Evolutionary conservation across 1,140 invertebrate species (phyloP).

Genomic region (Mercenaria mercenaria): DNA sequence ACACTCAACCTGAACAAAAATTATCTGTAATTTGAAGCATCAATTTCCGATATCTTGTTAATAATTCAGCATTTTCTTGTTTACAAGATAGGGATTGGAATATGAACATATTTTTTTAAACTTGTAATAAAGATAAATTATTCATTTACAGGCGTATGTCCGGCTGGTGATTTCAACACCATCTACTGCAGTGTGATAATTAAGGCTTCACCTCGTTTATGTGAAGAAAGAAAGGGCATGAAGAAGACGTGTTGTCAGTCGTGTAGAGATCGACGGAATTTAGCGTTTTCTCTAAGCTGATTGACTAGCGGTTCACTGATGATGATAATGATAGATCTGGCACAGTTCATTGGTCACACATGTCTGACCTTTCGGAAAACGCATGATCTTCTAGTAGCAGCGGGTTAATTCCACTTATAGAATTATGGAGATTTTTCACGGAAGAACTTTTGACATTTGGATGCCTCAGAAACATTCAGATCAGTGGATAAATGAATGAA

Average conservation of each 20-base stretch:
- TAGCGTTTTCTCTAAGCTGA: not conserved
- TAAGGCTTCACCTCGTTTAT: not conserved
- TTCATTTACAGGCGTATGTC: not conserved
- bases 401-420: not conserved
- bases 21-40: no score
- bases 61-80: no score
- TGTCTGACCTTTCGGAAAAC: not conserved
- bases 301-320: not conserved
- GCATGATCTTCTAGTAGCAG: not conserved
- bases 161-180: not conserved
- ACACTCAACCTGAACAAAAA: no score
- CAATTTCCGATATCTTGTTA: no score
- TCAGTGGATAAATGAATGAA: no score
- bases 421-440: not conserved
- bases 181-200: constrained; percentile 5
- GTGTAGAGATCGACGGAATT: not conserved
- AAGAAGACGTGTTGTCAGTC: not conserved
- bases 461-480: not conserved
- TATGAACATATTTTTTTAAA: no score
- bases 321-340: not conserved
- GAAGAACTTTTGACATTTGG: not conserved
- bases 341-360: not conserved
- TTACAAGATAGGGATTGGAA: no score
- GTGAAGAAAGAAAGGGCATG: constrained; percentile 15
- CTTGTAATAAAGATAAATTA: no score